Evolutionary conservation across 2,888 invertebrate genomes (phyloP).

Genomic region (Schizaphis graminum): DNA sequence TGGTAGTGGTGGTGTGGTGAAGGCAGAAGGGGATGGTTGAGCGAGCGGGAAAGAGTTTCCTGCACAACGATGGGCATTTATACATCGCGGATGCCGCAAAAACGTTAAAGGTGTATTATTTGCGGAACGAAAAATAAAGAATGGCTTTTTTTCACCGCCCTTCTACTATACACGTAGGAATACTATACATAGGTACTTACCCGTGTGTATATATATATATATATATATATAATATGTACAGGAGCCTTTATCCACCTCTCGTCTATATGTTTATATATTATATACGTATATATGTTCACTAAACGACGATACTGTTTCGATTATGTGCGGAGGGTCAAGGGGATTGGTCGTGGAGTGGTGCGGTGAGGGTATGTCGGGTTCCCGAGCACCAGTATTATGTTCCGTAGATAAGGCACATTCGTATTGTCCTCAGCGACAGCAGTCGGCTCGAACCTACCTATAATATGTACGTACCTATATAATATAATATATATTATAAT

Average conservation of each 20-base stretch:
- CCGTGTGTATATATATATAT: not conserved
- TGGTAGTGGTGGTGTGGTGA: not conserved
- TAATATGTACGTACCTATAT: constrained; percentile 1
- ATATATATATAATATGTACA: not conserved
- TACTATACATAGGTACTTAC: not conserved
- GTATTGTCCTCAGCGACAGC: constrained; percentile 64
- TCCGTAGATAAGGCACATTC: constrained; percentile 67
- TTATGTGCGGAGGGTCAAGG: constrained; percentile 27
- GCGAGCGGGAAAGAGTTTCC: constrained; percentile 66
- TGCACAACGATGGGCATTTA: constrained; percentile 60
- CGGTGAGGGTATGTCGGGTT: constrained; percentile 22
- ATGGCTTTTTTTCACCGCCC: constrained; percentile 63
- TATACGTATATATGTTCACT: not conserved
- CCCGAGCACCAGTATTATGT: constrained; percentile 62
- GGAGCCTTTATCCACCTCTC: not conserved
- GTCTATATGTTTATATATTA: not conserved
- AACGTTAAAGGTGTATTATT: constrained; percentile 59
- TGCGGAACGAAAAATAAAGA: constrained; percentile 66
- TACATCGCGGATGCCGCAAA: constrained; percentile 57
- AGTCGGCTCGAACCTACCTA: not conserved
- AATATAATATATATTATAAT: constrained; percentile 15
- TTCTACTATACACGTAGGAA: not conserved
- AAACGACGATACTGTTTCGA: constrained; percentile 42
- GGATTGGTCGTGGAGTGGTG: not conserved
- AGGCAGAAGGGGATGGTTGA: not conserved